phyloP scores from a whole-genome alignment of 2,888 invertebrate species.

The Oscheius myriophilus region DNA sequence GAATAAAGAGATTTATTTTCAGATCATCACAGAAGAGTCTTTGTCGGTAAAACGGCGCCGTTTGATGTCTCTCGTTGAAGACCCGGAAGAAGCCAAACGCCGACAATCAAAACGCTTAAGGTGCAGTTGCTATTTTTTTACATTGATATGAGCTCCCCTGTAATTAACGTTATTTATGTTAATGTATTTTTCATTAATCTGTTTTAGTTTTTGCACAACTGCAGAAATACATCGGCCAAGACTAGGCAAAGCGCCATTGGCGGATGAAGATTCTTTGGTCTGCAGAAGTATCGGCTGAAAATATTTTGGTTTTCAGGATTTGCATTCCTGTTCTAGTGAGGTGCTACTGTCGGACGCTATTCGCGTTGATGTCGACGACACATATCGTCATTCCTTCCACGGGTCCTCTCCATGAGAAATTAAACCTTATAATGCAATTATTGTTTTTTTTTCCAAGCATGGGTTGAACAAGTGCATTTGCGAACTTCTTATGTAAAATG shows the following conservation, averaged over 20 bases:
- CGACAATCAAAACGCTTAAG: constrained; percentile 9
- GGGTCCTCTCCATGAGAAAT: constrained; percentile 10
- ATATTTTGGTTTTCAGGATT: constrained; percentile 16
- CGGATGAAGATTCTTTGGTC: constrained; percentile 25
- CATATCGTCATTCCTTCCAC: constrained; percentile 17
- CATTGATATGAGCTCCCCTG: background rate
- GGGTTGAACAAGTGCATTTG: too few relatives aligned
- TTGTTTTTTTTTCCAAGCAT: too few relatives aligned
- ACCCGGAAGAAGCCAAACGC: background rate
- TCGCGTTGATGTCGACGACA: constrained; percentile 7
- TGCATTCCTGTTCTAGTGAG: constrained; percentile 22
- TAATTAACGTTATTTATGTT: background rate
- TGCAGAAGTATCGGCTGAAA: constrained; percentile 15
- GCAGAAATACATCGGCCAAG: constrained; percentile 27
- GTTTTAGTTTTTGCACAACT: constrained; percentile 11
- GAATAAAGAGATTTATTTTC: background rate
- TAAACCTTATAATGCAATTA: too few relatives aligned
- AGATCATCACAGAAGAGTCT: constrained; percentile 31
- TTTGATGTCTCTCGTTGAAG: constrained; percentile 10
- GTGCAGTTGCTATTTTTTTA: background rate
- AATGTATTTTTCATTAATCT: background rate
- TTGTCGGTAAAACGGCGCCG: constrained; percentile 17
- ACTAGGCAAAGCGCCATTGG: constrained; percentile 24
- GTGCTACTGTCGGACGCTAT: constrained; percentile 4
- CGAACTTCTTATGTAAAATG: too few relatives aligned